phyloP scores from a whole-genome alignment of 1,140 invertebrate species.

The Temnothorax curvispinosus region DNA sequence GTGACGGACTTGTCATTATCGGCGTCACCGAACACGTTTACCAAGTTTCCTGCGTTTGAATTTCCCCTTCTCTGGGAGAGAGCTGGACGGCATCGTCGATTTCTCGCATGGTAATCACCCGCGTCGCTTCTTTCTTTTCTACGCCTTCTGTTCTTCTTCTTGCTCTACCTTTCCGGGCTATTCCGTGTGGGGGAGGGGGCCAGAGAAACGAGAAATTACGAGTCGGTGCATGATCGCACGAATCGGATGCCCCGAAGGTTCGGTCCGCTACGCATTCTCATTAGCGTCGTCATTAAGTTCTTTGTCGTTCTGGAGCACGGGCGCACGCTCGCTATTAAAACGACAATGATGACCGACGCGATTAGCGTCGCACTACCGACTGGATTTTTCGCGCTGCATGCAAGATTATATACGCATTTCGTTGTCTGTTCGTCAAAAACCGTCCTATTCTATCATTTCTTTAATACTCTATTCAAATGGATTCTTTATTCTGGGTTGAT shows the following conservation, averaged over 20 bases:
- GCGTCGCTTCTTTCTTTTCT: constrained; percentile 10
- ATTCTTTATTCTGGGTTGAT: background rate
- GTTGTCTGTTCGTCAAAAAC: background rate
- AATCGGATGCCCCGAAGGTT: constrained; percentile 68
- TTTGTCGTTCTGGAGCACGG: constrained; percentile 43
- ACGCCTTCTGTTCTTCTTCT: constrained; percentile 2
- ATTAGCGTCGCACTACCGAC: constrained; percentile 43
- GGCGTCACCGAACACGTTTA: background rate
- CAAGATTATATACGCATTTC: constrained; percentile 1
- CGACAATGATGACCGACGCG: constrained; percentile 56
- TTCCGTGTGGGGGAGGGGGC: background rate
- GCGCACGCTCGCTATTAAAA: constrained; percentile 44
- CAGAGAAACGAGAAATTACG: constrained; percentile 51
- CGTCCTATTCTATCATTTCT: background rate
- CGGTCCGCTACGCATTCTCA: constrained; percentile 58
- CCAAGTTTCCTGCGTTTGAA: constrained; percentile 10
- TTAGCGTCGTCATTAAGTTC: constrained; percentile 65
- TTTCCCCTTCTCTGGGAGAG: background rate
- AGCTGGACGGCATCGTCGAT: background rate
- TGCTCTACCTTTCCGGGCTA: constrained; percentile 8
- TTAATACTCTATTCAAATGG: background rate
- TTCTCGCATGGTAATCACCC: constrained; percentile 40
- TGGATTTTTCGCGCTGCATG: constrained; percentile 32
- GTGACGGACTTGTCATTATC: constrained; percentile 32
- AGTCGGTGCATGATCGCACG: constrained; percentile 58